Conservation (phyloP, 2,113 vertebrate species). For the Stegostoma tigrinum region DNA sequence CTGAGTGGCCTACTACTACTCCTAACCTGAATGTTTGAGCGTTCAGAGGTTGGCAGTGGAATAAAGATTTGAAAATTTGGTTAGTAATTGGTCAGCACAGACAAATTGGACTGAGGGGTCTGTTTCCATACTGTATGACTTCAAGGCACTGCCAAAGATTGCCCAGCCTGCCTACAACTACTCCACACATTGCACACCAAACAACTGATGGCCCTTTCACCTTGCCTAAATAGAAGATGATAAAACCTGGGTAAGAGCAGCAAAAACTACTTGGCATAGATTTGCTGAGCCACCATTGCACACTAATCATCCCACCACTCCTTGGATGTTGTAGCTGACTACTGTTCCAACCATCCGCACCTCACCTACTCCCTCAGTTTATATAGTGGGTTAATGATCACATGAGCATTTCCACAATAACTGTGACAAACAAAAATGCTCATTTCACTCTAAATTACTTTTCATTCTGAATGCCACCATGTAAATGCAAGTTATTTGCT, state of each 20-base stretch:
- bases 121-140: too few species aligned
- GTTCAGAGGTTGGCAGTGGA: neutral
- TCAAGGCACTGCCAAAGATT: neutral
- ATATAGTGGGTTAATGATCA: neutral
- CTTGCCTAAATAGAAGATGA: neutral
- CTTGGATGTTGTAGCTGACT: neutral
- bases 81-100: too few species aligned
- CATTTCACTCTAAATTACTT: neutral
- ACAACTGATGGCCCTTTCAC: neutral
- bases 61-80: neutral
- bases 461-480: neutral
- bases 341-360: neutral
- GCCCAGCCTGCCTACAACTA: neutral
- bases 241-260: neutral
- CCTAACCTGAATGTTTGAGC: neutral
- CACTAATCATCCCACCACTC: neutral
- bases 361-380: neutral
- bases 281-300: neutral
- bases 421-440: neutral
- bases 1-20: too few species aligned
- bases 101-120: too few species aligned
- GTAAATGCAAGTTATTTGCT: neutral
- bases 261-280: neutral
- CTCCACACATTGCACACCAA: neutral
- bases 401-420: neutral